These are phyloP conservation scores for Haliaeetus leucogaster DNA, from an alignment of 2,113 vertebrate genomes.

Conservation along the genomic window DNA sequence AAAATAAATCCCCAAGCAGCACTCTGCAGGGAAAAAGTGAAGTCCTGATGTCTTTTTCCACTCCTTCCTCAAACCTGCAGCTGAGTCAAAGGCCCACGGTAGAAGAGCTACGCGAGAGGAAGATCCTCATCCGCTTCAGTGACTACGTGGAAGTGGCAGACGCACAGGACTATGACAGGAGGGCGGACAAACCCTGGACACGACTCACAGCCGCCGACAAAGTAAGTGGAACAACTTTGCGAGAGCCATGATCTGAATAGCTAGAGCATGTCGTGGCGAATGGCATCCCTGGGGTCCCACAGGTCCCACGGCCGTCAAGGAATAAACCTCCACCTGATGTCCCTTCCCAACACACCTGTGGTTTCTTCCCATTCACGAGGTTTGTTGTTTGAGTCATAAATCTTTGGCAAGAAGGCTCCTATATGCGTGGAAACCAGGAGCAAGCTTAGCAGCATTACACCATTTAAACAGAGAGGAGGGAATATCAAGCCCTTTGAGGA, in stretches of 20 bases:
- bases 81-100: conserved; percentile 97
- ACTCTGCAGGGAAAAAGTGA: neutral
- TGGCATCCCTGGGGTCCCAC: neutral
- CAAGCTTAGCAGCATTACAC: neutral
- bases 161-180: conserved; percentile 94
- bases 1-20: neutral
- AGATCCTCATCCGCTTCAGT: conserved; percentile 96
- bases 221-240: conserved; percentile 61
- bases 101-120: conserved; percentile 92
- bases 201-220: conserved; percentile 96
- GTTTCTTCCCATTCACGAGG: neutral
- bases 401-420: neutral
- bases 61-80: conserved; percentile 61
- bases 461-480: neutral
- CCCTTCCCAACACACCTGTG: neutral
- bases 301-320: neutral
- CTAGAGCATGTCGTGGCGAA: neutral
- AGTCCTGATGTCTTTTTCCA: neutral
- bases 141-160: conserved; percentile 98
- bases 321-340: neutral
- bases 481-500: neutral
- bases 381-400: neutral
- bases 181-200: conserved; percentile 97
- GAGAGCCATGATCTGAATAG: neutral
- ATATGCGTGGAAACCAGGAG: neutral